Evolutionary conservation across 2,888 invertebrate genomes (phyloP).

Genomic region (Nipponacmea schrenckii): DNA sequence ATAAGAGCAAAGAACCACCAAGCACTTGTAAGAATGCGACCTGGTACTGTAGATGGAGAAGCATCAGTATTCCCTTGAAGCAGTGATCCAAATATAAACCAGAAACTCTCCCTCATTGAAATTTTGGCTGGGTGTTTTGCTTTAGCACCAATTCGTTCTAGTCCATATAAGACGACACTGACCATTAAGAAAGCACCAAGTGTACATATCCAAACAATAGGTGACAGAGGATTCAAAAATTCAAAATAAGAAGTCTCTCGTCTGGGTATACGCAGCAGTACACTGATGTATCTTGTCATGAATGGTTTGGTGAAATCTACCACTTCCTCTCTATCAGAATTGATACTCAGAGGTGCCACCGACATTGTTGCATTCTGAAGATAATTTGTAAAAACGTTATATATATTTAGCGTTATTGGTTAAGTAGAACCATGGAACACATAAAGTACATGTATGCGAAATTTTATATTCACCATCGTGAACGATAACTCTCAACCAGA

Average conservation of each 20-base stretch:
- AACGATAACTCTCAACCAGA: no score
- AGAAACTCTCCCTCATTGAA: slow-evolving; percentile 60
- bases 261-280: slow-evolving; percentile 58
- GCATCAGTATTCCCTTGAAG: slow-evolving; percentile 62
- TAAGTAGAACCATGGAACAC: no score
- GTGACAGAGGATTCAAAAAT: slow-evolving; percentile 63
- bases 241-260: slow-evolving; percentile 61
- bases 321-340: slow-evolving; percentile 59
- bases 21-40: slow-evolving; percentile 63
- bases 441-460: no score
- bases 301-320: slow-evolving; percentile 67
- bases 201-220: slow-evolving; percentile 61
- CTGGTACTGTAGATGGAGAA: slow-evolving; percentile 59
- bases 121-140: slow-evolving; percentile 45
- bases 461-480: no score
- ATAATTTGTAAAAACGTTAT: background rate
- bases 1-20: slow-evolving; percentile 67
- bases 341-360: slow-evolving; percentile 63
- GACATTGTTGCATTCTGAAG: slow-evolving; percentile 66
- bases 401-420: no score
- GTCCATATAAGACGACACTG: slow-evolving; percentile 58
- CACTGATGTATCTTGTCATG: slow-evolving; percentile 63
- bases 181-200: slow-evolving; percentile 58
- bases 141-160: slow-evolving; percentile 52
- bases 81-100: slow-evolving; percentile 65